Conservation (phyloP, 2,888 invertebrate genomes). For the Drosophila vallismaia region DNA sequence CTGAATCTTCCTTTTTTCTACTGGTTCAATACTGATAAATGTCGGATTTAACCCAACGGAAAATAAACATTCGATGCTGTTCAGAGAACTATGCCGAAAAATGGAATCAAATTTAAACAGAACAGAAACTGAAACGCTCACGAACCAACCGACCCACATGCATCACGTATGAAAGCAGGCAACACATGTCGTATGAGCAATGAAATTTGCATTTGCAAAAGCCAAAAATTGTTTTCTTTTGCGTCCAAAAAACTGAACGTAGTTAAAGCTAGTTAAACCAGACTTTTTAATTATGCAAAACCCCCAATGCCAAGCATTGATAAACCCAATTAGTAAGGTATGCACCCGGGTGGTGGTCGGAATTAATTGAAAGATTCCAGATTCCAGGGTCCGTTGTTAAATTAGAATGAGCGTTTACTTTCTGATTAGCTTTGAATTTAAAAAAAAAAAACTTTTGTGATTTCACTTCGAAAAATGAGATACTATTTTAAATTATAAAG, state of each 20-base stretch:
- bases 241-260: constrained; percentile 1
- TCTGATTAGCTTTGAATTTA: constrained; percentile 43
- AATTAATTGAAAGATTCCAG: constrained; percentile 46
- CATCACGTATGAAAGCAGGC: constrained; percentile 25
- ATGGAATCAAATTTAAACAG: constrained; percentile 47
- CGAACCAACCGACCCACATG: not conserved
- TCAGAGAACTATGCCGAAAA: constrained; percentile 12
- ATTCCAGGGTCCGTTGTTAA: constrained; percentile 16
- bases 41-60: constrained; percentile 4
- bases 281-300: constrained; percentile 71
- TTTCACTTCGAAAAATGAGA: not conserved
- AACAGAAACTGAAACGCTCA: constrained; percentile 22
- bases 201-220: constrained; percentile 44
- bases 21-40: not conserved
- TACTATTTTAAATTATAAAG: not conserved
- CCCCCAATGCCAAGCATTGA: constrained; percentile 54
- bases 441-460: not conserved
- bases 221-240: constrained; percentile 26
- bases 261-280: constrained; percentile 46
- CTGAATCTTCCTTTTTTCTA: not conserved
- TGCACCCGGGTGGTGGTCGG: not conserved
- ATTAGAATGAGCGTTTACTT: constrained; percentile 39
- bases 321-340: constrained; percentile 56
- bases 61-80: constrained; percentile 30
- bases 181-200: constrained; percentile 54